Conservation (phyloP, 2,888 invertebrate genomes). For the Taenaris catops region DNA sequence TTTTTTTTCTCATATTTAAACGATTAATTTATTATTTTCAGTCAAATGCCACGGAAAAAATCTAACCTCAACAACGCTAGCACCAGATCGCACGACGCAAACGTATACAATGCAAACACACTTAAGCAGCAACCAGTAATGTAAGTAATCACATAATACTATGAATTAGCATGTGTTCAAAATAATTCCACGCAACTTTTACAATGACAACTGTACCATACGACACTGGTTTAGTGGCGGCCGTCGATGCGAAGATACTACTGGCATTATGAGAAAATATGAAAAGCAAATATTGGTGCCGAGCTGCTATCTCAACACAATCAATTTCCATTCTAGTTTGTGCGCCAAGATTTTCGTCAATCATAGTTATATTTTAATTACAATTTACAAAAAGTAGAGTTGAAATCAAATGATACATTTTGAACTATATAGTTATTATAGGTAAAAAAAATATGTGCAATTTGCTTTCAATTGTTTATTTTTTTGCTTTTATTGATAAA, state of each 20-base stretch:
- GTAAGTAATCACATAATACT: conserved; percentile 4
- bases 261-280: conserved; percentile 15
- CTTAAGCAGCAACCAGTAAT: conserved; percentile 16
- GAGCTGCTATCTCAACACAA: conserved; percentile 5
- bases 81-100: too few relatives aligned
- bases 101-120: conserved; percentile 23
- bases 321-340: conserved; percentile 8
- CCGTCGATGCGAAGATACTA: conserved; percentile 12
- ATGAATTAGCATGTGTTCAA: conserved; percentile 15
- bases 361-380: conserved; percentile 2
- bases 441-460: too few relatives aligned
- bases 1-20: too few relatives aligned
- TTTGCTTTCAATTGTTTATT: too few relatives aligned
- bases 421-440: too few relatives aligned
- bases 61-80: too few relatives aligned
- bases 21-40: too few relatives aligned
- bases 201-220: conserved; percentile 13
- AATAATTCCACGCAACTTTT: conserved; percentile 6
- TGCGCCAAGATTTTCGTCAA: not conserved
- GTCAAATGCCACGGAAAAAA: too few relatives aligned
- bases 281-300: conserved; percentile 13
- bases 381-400: too few relatives aligned
- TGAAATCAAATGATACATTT: too few relatives aligned
- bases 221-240: conserved; percentile 14
- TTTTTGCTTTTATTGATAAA: too few relatives aligned